phyloP scores from a whole-genome alignment of 2,888 invertebrate species.

The Stegophylla sp. region DNA sequence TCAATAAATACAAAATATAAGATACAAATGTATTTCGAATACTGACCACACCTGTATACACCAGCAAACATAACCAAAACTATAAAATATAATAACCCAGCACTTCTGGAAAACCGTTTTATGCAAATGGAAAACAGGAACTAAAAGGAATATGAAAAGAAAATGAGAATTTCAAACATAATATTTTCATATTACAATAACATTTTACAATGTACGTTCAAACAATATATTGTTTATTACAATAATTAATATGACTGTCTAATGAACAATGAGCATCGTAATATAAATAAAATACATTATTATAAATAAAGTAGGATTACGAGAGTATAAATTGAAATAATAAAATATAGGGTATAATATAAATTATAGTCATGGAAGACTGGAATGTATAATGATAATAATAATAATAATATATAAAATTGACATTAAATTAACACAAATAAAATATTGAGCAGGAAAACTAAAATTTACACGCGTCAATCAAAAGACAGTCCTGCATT shows the following conservation, averaged over 20 bases:
- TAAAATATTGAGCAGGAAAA: slow-evolving; percentile 48
- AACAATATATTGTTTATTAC: not conserved
- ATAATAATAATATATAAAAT: slow-evolving; percentile 45
- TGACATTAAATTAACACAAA: slow-evolving; percentile 34
- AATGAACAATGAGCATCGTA: slow-evolving; percentile 27
- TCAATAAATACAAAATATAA: too few species aligned
- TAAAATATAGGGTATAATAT: not conserved
- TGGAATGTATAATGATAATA: slow-evolving; percentile 47
- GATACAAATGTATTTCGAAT: too few species aligned
- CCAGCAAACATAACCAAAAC: too few species aligned
- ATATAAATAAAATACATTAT: not conserved
- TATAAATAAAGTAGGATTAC: slow-evolving; percentile 21
- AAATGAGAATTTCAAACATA: too few species aligned
- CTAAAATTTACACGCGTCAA: slow-evolving; percentile 29
- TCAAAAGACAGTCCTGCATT: slow-evolving; percentile 40
- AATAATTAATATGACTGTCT: not conserved
- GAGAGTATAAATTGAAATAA: slow-evolving; percentile 10
- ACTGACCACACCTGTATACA: too few species aligned
- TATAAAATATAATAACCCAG: too few species aligned
- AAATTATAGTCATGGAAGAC: slow-evolving; percentile 54
- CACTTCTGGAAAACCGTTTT: too few species aligned
- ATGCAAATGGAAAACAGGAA: too few species aligned
- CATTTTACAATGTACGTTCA: too few species aligned
- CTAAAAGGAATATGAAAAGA: too few species aligned
- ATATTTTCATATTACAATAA: too few species aligned